Percentiles rank a stretch among this genome's conserved stretches.
Evolutionary conservation across 2,797 vertebrate genomes (phyloP).

Genomic region (Sebastes trivittatus): DNA sequence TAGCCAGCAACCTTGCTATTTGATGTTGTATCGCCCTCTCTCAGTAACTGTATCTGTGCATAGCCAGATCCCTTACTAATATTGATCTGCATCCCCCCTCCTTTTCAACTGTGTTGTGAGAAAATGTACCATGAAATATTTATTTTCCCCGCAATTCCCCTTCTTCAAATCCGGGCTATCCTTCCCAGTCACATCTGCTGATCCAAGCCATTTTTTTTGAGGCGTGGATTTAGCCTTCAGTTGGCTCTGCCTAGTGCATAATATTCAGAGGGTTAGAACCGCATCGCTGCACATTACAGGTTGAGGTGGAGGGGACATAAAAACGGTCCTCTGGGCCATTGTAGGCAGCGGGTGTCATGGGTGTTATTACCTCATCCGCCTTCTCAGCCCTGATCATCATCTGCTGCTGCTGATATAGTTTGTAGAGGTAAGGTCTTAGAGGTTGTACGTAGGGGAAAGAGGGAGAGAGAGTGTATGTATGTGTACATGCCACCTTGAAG

Average conservation of each 20-base stretch:
- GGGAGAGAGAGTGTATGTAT: neutral
- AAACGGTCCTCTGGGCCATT: conserved; percentile 21
- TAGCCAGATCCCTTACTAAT: conserved; percentile 41
- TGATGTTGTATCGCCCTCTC: conserved; percentile 14
- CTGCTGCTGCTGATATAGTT: conserved; percentile 8
- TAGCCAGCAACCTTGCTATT: neutral
- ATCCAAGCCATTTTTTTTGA: conserved; percentile 50
- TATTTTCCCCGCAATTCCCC: conserved; percentile 50
- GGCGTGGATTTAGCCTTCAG: conserved; percentile 41
- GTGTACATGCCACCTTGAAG: neutral
- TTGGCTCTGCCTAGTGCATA: conserved; percentile 35
- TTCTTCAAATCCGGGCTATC: conserved; percentile 44
- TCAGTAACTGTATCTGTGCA: conserved; percentile 34
- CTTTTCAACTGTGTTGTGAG: conserved; percentile 47
- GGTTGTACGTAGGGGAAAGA: neutral
- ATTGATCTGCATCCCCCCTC: conserved; percentile 53
- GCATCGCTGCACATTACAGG: conserved; percentile 62
- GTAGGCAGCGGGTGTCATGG: conserved; percentile 5
- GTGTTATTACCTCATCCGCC: conserved; percentile 27
- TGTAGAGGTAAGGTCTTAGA: neutral
- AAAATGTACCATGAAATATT: conserved; percentile 68
- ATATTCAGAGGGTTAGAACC: conserved; percentile 48
- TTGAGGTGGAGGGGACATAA: conserved; percentile 43
- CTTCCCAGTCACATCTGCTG: conserved; percentile 67
- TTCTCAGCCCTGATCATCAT: conserved; percentile 24